Evolutionary conservation across 2,797 vertebrate genomes (phyloP).

Genomic region (Phataginus tricuspis): DNA sequence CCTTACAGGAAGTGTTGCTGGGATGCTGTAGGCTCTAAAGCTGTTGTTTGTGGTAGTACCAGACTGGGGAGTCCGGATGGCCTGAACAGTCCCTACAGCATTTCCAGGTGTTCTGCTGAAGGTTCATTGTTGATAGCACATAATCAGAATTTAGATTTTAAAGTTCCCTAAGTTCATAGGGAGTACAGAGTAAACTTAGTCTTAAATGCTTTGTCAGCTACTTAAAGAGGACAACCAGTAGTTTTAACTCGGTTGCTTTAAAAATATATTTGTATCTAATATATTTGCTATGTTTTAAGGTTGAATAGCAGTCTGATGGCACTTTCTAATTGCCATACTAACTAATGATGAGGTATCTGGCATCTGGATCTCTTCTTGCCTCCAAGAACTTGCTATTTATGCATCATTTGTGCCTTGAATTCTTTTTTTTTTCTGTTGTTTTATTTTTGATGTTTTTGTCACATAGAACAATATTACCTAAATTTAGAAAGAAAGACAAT

Average conservation of each 20-base stretch:
- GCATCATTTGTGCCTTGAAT: not conserved
- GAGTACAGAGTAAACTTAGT: not conserved
- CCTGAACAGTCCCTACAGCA: not conserved
- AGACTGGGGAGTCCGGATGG: not conserved
- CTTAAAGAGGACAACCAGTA: not conserved
- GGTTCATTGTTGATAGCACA: not conserved
- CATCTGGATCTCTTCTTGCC: not conserved
- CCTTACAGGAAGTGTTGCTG: not conserved
- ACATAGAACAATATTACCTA: not conserved
- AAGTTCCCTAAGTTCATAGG: not conserved
- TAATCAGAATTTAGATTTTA: constrained; percentile 41
- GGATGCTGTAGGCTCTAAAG: not conserved
- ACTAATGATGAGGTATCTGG: not conserved
- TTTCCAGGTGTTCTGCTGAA: not conserved
- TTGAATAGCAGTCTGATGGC: not conserved
- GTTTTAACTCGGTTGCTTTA: not conserved
- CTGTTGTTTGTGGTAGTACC: not conserved
- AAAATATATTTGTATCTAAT: not conserved
- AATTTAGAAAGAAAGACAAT: constrained; percentile 26
- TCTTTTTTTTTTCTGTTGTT: not conserved
- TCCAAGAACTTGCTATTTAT: not conserved
- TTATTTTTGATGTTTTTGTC: not conserved
- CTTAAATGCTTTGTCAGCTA: constrained; percentile 18
- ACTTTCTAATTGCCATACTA: not conserved
- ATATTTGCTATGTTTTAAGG: not conserved